Base-by-base conservation (phyloP, 1,140 invertebrate species). In the Elysia chlorotica region DNA sequence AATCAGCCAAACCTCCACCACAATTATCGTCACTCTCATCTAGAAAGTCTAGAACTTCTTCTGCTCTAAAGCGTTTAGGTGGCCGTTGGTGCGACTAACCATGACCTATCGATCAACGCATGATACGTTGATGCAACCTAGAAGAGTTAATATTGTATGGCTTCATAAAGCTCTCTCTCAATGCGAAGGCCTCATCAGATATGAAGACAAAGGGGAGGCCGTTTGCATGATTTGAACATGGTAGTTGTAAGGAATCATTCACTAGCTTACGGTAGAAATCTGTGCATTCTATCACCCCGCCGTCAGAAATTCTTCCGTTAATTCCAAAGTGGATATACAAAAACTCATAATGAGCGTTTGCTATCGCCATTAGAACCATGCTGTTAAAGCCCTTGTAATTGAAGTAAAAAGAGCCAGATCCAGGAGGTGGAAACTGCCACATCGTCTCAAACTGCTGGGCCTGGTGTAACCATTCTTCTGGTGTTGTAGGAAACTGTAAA, bases 401-500 rank as follows among this genome's bases (percentile, higher is more conserved):
- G 41, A 14, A 48, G n/a, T 48, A 48, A 48, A 14, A 48, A n/a
- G 41, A 48, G 41, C 41, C 41, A 48, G 63, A 63, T 30, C 75
- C 63, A 37, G 57, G 59, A 5, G 77, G 80, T 57, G 86, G 85
- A 73, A 88, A 85, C 71, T 89, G 81, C 85, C 86, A 88, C 59
- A 66, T 76, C 14, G 75, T 35, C 28, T 78, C n/a, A n/a, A 88
- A 89, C 25, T 78, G 25, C 35, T 30, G 33, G 33, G 28, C n/a
- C n/a, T n/a, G n/a, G n/a, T n/a, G n/a, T n/a, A n/a, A n/a, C n/a
- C n/a, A n/a, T n/a, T n/a, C n/a, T n/a, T n/a, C n/a, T n/a, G n/a
- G n/a, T n/a, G n/a, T n/a, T n/a, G n/a, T n/a, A n/a, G n/a, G n/a
- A n/a, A n/a, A n/a, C n/a, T n/a, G n/a, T n/a, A n/a, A n/a, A n/a